Evolutionary conservation across 2,797 vertebrate species (phyloP).

Genomic region (Lepus oiostolus): DNA sequence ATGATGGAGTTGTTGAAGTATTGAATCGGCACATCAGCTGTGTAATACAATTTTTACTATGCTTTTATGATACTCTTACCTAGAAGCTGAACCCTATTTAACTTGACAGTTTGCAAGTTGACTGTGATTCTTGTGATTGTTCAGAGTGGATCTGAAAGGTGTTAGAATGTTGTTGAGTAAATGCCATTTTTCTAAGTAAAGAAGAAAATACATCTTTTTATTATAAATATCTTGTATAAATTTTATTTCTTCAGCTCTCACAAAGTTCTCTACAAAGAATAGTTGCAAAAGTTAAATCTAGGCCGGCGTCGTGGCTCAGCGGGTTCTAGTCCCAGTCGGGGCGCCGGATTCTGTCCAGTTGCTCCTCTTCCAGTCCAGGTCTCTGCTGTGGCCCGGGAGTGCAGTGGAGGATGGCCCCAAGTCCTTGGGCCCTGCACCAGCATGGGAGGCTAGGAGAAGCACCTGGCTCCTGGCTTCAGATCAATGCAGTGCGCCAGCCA

Average conservation of each 20-base stretch:
- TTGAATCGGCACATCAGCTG: constrained; percentile 6
- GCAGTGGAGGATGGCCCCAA: no score
- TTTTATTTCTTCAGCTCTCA: constrained; percentile 40
- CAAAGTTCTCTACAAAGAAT: background rate
- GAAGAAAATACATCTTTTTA: constrained; percentile 40
- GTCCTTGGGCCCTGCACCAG: no score
- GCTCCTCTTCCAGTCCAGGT: no score
- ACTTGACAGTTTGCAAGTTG: constrained; percentile 29
- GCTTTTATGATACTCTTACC: background rate
- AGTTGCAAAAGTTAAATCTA: background rate
- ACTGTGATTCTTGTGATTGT: constrained; percentile 25
- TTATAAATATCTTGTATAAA: background rate
- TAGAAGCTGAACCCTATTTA: background rate
- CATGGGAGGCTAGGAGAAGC: no score
- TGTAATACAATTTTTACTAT: constrained; percentile 24
- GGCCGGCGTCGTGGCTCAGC: no score
- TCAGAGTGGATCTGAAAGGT: constrained; percentile 38
- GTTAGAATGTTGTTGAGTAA: background rate
- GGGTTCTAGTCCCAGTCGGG: no score
- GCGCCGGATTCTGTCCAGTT: no score
- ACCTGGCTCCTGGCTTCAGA: no score
- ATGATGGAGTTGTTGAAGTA: background rate
- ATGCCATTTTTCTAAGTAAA: background rate
- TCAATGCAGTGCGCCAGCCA: no score
- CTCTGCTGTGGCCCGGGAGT: no score